Conservation (phyloP, 2,888 invertebrate genomes). For the Calephelis perditalis region DNA sequence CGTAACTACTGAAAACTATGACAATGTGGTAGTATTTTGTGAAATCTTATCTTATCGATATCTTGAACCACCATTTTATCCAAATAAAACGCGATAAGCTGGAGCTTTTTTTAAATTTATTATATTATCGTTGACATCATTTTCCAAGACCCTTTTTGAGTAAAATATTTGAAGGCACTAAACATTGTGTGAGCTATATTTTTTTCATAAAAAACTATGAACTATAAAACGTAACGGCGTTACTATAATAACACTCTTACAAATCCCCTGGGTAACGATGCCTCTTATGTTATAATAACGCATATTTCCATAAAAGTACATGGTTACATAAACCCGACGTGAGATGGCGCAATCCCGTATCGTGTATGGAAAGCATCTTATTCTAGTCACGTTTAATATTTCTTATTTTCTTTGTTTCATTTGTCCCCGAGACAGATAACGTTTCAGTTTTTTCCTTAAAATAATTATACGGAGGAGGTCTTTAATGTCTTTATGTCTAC, state of each 20-base stretch:
- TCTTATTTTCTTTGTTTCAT: slow-evolving; percentile 75
- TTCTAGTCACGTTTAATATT: slow-evolving; percentile 74
- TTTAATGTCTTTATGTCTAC: slow-evolving; percentile 19
- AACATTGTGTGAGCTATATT: slow-evolving; percentile 3
- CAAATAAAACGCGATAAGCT: no score
- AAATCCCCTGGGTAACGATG: slow-evolving; percentile 40
- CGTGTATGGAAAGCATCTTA: slow-evolving; percentile 59
- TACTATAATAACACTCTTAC: slow-evolving; percentile 37
- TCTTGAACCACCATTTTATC: no score
- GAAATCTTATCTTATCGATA: no score
- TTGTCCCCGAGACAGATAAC: slow-evolving; percentile 63
- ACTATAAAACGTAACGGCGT: slow-evolving; percentile 27
- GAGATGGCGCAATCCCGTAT: slow-evolving; percentile 46
- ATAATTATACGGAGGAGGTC: slow-evolving; percentile 30
- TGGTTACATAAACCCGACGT: slow-evolving; percentile 52
- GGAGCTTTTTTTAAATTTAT: no score
- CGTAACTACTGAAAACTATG: no score
- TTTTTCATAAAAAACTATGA: slow-evolving; percentile 14
- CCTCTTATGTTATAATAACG: slow-evolving; percentile 47
- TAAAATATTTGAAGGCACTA: background rate
- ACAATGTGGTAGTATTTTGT: no score
- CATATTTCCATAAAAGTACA: slow-evolving; percentile 53
- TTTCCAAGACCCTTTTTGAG: no score
- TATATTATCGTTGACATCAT: no score
- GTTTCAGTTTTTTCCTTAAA: slow-evolving; percentile 53